phyloP scores from a whole-genome alignment of 2,797 vertebrate species.

The Thamnophis elegans region DNA sequence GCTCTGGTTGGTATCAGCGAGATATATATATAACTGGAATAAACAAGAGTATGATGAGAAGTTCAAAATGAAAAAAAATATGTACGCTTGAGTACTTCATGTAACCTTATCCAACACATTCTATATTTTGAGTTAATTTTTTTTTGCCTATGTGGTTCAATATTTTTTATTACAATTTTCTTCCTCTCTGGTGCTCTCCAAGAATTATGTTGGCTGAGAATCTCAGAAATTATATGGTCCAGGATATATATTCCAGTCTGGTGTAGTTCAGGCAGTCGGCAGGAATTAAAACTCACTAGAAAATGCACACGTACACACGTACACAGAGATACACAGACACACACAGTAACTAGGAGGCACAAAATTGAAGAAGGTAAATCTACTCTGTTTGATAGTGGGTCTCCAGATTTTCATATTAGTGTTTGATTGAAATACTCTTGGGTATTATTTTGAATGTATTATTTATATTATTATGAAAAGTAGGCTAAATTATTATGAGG shows the following conservation, averaged over 20 bases:
- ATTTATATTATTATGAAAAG: background rate
- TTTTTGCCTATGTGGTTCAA: background rate
- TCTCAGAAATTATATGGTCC: background rate
- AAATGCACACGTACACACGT: background rate
- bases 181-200: background rate
- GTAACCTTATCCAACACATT: background rate
- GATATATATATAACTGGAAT: background rate
- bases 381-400: background rate
- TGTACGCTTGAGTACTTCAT: background rate
- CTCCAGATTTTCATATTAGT: background rate
- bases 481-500: background rate
- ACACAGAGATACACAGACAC: too few relatives aligned
- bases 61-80: background rate
- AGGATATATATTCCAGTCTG: background rate
- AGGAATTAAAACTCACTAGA: background rate
- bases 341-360: background rate
- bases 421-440: background rate
- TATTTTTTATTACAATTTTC: background rate
- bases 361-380: background rate
- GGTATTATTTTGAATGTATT: background rate
- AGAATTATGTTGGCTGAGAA: background rate
- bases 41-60: background rate
- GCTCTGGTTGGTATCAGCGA: background rate
- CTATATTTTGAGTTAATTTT: background rate
- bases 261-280: background rate